A percentile compares a stretch with the other conserved stretches of the same genome.
Evolutionary conservation across 2,888 invertebrate genomes (phyloP).

Genomic region (Dryobotodes eremita): DNA sequence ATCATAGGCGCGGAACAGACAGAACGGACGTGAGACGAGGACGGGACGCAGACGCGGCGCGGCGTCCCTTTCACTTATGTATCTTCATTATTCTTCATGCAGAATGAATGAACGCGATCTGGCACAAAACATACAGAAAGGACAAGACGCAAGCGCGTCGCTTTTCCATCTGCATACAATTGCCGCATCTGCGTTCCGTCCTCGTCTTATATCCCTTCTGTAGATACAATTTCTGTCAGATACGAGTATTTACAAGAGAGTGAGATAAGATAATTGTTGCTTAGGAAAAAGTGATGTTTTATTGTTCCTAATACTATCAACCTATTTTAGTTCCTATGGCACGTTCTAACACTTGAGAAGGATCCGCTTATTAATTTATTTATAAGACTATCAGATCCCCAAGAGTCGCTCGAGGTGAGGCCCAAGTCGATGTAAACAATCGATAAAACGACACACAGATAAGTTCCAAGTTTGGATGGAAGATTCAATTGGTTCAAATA

Average conservation of each 20-base stretch:
- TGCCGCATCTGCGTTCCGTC: not conserved
- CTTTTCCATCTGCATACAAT: no score
- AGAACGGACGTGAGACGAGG: not conserved
- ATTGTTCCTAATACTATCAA: constrained; percentile 4
- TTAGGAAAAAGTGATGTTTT: not conserved
- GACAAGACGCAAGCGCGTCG: not conserved
- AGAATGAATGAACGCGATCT: not conserved
- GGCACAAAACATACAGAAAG: not conserved
- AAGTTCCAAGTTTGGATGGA: not conserved
- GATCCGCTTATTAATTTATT: constrained; percentile 21
- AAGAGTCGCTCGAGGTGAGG: not conserved
- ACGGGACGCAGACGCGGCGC: not conserved
- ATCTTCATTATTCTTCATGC: not conserved
- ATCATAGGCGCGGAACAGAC: not conserved
- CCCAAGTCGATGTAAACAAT: constrained; percentile 1
- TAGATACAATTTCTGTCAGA: not conserved
- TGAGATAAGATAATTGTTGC: constrained; percentile 4
- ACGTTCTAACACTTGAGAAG: not conserved
- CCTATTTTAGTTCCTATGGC: not conserved
- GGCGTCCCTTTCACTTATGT: not conserved
- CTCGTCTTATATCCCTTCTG: not conserved
- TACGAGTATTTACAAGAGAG: not conserved
- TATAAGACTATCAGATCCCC: constrained; percentile 18
- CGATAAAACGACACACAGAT: not conserved
- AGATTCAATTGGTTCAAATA: not conserved